These are phyloP conservation scores for Catamblyrhynchus diadema DNA, from an alignment of 2,797 vertebrate genomes.

Conservation along the genomic window DNA sequence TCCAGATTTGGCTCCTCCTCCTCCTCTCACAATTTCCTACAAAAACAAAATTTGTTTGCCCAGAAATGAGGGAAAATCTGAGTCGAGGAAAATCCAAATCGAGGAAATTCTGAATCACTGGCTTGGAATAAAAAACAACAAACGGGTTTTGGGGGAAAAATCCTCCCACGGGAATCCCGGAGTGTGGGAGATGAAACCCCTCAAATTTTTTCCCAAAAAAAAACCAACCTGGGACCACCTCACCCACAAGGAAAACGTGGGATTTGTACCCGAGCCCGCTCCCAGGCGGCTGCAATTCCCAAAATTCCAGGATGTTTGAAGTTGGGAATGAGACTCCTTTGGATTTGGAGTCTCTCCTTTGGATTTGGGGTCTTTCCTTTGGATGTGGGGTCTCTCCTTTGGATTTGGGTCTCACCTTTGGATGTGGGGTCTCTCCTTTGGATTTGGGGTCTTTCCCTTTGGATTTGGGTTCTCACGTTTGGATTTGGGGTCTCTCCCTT, in stretches of 20 bases:
- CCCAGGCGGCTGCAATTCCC: background rate
- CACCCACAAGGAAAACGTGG: rapidly evolving
- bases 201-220: background rate
- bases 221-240: background rate
- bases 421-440: rapidly evolving
- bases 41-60: background rate
- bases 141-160: background rate
- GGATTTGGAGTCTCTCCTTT: background rate
- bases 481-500: too few relatives aligned
- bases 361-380: background rate
- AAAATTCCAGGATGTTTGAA: background rate
- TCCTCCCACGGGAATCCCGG: rapidly evolving
- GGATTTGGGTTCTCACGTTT: too few relatives aligned
- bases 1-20: background rate
- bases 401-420: rapidly evolving
- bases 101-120: background rate
- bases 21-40: background rate
- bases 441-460: too few relatives aligned
- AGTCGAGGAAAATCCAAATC: background rate
- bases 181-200: background rate
- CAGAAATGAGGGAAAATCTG: background rate
- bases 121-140: background rate
- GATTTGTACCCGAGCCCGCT: rapidly evolving
- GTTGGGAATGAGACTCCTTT: background rate
- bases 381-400: background rate